phyloP scores from a whole-genome alignment of 2,888 invertebrate species.

The Leptopilina drosophilae region DNA sequence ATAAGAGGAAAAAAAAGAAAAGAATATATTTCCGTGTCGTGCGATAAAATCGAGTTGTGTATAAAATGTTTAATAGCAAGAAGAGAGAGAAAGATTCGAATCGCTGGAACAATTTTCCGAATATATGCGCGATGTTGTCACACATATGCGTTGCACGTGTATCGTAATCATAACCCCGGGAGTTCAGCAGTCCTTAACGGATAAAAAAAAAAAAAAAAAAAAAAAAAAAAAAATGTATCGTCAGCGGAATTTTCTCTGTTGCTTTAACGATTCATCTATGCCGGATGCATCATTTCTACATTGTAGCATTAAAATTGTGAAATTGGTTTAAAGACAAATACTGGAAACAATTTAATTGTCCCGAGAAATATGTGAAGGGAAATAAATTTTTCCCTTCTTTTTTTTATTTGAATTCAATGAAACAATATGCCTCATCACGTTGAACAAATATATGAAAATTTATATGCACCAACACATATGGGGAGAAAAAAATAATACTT shows the following conservation, averaged over 20 bases:
- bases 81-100: not conserved
- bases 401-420: not conserved
- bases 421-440: not conserved
- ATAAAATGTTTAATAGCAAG: not conserved
- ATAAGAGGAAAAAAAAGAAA: not conserved
- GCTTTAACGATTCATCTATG: constrained; percentile 16
- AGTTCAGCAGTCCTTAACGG: constrained; percentile 11
- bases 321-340: constrained; percentile 30
- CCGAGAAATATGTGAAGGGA: not conserved
- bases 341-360: constrained; percentile 2
- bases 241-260: constrained; percentile 10
- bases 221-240: not conserved
- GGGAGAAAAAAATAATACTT: too few species aligned
- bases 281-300: constrained; percentile 29
- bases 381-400: not conserved
- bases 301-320: constrained; percentile 1
- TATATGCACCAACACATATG: too few species aligned
- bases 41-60: constrained; percentile 3
- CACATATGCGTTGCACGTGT: constrained; percentile 32
- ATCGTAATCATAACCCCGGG: constrained; percentile 12
- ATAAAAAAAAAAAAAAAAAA: constrained; percentile 1
- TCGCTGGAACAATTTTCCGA: constrained; percentile 11
- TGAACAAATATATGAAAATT: not conserved
- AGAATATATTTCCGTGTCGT: not conserved
- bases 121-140: constrained; percentile 9